Evolutionary conservation across 2,888 invertebrate species (phyloP).

Genomic region (Oligia latruncula): DNA sequence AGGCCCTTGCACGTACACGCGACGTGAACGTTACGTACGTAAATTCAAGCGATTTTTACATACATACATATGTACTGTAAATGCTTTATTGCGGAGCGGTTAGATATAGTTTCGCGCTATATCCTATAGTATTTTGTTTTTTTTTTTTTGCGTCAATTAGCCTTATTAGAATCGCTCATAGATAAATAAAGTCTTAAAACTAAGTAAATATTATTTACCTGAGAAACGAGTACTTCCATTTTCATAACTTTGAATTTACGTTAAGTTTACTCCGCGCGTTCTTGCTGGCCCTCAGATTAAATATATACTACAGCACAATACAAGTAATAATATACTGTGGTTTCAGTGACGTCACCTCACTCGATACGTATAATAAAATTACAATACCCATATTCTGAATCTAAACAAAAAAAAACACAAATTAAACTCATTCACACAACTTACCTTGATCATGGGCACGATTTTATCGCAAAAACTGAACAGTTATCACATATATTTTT

Average conservation of each 20-base stretch:
- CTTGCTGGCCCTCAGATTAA: background rate
- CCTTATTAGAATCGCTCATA: background rate
- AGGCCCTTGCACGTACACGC: background rate
- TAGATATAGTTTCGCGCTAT: background rate
- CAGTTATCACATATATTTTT: slow-evolving; percentile 54
- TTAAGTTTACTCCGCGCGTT: too few species aligned
- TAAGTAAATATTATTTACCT: background rate
- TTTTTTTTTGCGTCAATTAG: background rate
- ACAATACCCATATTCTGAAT: background rate
- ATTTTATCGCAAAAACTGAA: slow-evolving; percentile 49
- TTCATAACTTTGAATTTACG: background rate
- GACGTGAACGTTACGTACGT: background rate
- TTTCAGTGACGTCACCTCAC: background rate
- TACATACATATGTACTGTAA: too few species aligned
- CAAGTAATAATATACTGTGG: background rate
- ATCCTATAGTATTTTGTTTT: background rate
- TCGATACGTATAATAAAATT: background rate
- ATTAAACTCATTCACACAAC: slow-evolving; percentile 23
- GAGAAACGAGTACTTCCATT: background rate
- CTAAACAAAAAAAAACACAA: background rate
- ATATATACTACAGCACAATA: background rate
- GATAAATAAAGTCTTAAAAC: background rate
- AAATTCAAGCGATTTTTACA: background rate
- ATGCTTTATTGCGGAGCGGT: background rate
- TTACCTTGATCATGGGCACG: slow-evolving; percentile 35